Percentiles rank a stretch among this genome's conserved stretches.
These are phyloP conservation scores for Alentia gelatinosa DNA, from an alignment of 2,888 invertebrate genomes.

Conservation along the genomic window DNA sequence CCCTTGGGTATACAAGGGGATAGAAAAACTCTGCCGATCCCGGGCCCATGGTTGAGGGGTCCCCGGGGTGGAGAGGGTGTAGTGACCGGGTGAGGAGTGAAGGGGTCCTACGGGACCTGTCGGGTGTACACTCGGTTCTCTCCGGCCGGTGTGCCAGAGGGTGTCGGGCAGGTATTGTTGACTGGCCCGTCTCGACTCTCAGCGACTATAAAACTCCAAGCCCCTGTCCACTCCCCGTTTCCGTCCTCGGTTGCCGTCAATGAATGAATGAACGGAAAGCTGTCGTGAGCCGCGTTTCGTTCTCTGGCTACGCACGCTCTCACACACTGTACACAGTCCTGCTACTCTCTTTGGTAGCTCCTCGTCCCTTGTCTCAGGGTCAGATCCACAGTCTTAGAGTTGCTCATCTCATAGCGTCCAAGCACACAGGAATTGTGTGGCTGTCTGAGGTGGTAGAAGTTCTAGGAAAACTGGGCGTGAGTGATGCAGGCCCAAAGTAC, in stretches of 20 bases:
- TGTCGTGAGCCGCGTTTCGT: neutral
- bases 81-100: neutral
- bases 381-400: too few species aligned
- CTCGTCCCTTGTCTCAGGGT: too few species aligned
- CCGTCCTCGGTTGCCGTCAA: neutral
- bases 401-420: too few species aligned
- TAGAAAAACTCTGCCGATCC: neutral
- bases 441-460: neutral
- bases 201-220: neutral
- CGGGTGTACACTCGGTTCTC: too few species aligned
- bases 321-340: too few species aligned
- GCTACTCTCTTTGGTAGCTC: too few species aligned
- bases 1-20: neutral
- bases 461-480: neutral
- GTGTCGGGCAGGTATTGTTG: neutral
- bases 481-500: neutral
- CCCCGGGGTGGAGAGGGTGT: neutral
- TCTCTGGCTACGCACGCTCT: neutral
- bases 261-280: neutral
- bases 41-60: neutral
- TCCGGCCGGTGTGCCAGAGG: neutral
- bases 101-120: too few species aligned
- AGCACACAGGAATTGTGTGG: too few species aligned
- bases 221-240: neutral
- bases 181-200: neutral